Conservation (phyloP, 2,797 vertebrate species). For the Oreochromis grahami region DNA sequence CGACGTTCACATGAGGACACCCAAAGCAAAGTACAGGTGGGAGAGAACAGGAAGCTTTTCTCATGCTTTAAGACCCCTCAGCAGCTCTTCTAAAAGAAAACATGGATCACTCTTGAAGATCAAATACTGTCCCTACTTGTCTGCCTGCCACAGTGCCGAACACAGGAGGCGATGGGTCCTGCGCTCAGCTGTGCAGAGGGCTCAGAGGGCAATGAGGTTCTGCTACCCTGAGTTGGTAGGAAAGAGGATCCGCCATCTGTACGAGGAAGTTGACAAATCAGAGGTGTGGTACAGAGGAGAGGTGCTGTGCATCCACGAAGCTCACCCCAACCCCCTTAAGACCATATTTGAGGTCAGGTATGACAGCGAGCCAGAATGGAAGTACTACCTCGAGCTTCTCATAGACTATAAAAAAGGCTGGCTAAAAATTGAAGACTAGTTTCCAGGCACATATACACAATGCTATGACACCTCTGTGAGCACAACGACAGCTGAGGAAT, state of each 20-base stretch:
- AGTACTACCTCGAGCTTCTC: constrained; percentile 84
- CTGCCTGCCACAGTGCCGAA: constrained; percentile 59
- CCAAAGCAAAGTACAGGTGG: constrained; percentile 17
- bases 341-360: constrained; percentile 83
- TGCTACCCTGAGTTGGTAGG: constrained; percentile 82
- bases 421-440: constrained; percentile 78
- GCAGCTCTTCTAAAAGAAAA: constrained; percentile 46
- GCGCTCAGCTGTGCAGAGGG: constrained; percentile 65
- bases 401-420: constrained; percentile 85
- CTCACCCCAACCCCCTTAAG: constrained; percentile 77
- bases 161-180: constrained; percentile 71
- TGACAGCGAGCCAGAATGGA: constrained; percentile 84
- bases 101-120: constrained; percentile 63
- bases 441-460: background rate
- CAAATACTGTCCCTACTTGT: constrained; percentile 77
- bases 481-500: background rate
- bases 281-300: constrained; percentile 83
- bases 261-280: constrained; percentile 82
- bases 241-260: constrained; percentile 79
- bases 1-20: constrained; percentile 1
- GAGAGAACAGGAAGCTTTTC: constrained; percentile 30
- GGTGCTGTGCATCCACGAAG: constrained; percentile 77
- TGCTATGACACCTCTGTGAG: background rate
- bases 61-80: constrained; percentile 22
- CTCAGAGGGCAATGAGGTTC: constrained; percentile 42